Conservation (phyloP, 2,797 vertebrate genomes). For the Menidia menidia region DNA sequence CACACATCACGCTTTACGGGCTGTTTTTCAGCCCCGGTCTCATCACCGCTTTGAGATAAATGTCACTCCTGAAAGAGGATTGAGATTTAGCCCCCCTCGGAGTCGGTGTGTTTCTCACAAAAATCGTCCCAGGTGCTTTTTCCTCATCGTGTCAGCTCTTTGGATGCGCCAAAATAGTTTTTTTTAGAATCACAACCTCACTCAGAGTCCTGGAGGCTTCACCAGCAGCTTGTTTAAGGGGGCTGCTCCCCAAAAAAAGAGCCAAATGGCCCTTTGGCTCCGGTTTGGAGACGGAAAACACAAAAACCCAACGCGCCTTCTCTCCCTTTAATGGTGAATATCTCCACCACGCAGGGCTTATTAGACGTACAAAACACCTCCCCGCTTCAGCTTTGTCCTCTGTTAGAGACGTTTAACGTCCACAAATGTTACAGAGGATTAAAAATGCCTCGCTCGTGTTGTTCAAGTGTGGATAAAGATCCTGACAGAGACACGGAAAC, state of each 20-base stretch:
- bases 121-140: background rate
- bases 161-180: too few relatives aligned
- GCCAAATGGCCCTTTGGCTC: background rate
- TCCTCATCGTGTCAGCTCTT: background rate
- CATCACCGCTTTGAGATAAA: too few relatives aligned
- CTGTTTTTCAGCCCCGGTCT: too few relatives aligned
- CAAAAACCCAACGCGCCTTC: background rate
- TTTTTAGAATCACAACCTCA: background rate
- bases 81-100: too few relatives aligned
- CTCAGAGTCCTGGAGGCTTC: background rate
- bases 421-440: background rate
- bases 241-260: background rate
- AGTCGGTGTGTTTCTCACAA: background rate
- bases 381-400: background rate
- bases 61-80: too few relatives aligned
- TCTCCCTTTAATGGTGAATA: too few relatives aligned
- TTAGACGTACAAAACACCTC: background rate
- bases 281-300: background rate
- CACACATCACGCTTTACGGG: too few relatives aligned
- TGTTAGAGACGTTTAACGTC: background rate
- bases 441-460: background rate
- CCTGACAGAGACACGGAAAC: conserved; percentile 1
- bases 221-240: background rate
- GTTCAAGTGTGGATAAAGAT: background rate
- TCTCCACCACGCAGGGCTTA: too few relatives aligned